Conservation (phyloP, 2,797 vertebrate genomes). For the Chanos chanos region DNA sequence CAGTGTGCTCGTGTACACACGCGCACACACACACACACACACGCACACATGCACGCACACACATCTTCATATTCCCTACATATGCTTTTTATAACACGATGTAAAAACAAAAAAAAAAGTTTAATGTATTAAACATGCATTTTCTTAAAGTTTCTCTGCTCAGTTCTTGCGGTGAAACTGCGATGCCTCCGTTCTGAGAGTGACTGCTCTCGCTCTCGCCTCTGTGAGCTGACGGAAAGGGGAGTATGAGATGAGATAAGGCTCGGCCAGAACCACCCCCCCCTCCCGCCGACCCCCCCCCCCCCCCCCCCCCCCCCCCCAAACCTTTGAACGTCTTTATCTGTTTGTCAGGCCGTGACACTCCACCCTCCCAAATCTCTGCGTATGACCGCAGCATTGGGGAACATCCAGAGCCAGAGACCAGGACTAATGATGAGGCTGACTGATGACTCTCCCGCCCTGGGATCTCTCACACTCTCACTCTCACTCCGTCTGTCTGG, state of each 20-base stretch:
- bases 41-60: neutral
- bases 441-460: constrained; percentile 47
- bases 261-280: constrained; percentile 56
- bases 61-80: neutral
- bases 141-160: no score
- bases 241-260: constrained; percentile 71
- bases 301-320: no score
- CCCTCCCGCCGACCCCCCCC: no score
- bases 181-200: no score
- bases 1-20: constrained; percentile 25
- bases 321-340: constrained; percentile 72
- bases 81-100: constrained; percentile 34
- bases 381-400: no score
- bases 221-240: constrained; percentile 50
- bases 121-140: constrained; percentile 47
- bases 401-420: constrained; percentile 27
- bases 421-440: constrained; percentile 34
- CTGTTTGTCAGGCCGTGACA: constrained; percentile 57
- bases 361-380: constrained; percentile 1
- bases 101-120: constrained; percentile 51
- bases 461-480: constrained; percentile 12
- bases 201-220: no score
- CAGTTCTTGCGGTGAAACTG: no score
- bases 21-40: neutral
- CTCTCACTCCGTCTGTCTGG: neutral